Base-by-base conservation (phyloP, 2,113 vertebrate species). In the Vidua chalybeata region DNA sequence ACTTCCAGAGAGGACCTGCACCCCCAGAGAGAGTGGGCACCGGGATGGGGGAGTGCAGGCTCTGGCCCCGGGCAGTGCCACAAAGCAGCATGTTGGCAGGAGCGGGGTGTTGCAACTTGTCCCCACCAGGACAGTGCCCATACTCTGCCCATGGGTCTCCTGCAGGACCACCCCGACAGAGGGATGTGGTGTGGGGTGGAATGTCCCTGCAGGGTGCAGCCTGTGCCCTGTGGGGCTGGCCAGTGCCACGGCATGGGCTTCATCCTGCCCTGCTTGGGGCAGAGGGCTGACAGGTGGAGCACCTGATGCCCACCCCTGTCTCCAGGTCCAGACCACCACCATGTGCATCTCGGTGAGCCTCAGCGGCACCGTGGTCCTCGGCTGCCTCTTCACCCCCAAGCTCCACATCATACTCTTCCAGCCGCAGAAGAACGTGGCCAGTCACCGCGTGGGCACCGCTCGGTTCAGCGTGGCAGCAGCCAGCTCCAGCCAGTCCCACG, bases 301-400 rank as follows among this genome's bases (percentile, higher is more conserved):
- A 71, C 22, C 74, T 95, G 91, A 95, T 5, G 7, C 56, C 35
- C 71, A 61, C 64, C n/a, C 67, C 62, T 83, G 24, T 94, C 75
- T 56, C 13, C 98, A 99, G 99, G 99, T 99, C 51, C 99, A 99
- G 98, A 99, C 99, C 79, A 99, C 99, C 81, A 99, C 99, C 89
- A 99, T 99, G 99, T 99, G 99, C 26, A 98, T 99, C 97, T 99
- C 99, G 0, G 99, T 99, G 93, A 99, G 99, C 91, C 98, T 99
- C 96, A 99, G 99, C 0, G 99, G 99, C 64, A 99, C 99, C 0
- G 99, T 99, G 95, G 99, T 99, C 71, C 98, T 99, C 0, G 99
- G 99, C 91, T 99, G 99, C 96, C 98, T 99, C 96, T 99, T 99
- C 35, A 98, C 99, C 3, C 99, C 99, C 71, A 99, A 99, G 95